A percentile compares a stretch with the other conserved stretches of the same genome.
Conservation (phyloP, 2,888 invertebrate genomes). For the Lapara coniferarum region DNA sequence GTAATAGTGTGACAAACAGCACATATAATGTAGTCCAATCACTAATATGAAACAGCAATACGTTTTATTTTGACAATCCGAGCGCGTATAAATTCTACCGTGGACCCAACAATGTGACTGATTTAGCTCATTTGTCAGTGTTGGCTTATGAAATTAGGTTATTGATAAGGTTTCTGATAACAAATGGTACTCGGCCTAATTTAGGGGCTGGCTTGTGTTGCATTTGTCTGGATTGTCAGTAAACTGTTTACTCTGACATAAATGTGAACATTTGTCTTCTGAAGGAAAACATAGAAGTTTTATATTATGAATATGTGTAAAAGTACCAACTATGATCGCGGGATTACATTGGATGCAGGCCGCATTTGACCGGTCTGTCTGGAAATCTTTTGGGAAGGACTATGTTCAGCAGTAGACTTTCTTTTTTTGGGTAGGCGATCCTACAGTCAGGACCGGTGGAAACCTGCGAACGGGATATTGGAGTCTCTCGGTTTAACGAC, state of each 20-base stretch:
- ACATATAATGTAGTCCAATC: not conserved
- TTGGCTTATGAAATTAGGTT: conserved; percentile 41
- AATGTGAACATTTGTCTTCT: not conserved
- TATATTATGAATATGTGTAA: too few species aligned
- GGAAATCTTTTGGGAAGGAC: too few species aligned
- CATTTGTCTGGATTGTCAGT: conserved; percentile 10
- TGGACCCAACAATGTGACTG: conserved; percentile 8
- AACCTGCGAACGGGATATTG: too few species aligned
- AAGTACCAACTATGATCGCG: too few species aligned
- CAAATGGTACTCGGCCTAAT: conserved; percentile 17
- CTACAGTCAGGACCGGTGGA: too few species aligned
- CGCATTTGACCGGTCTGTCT: too few species aligned
- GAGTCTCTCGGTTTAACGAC: too few species aligned
- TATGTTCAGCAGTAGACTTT: too few species aligned
- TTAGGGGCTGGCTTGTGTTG: not conserved
- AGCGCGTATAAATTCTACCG: conserved; percentile 1
- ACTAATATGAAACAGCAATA: not conserved
- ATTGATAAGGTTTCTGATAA: conserved; percentile 34
- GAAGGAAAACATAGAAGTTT: too few species aligned
- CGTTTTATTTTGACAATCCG: not conserved
- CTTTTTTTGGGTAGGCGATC: too few species aligned
- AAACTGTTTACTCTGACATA: not conserved
- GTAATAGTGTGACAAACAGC: not conserved
- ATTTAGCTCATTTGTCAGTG: conserved; percentile 35
- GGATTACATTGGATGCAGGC: too few species aligned